These are phyloP conservation scores for Xestia xanthographa DNA, from an alignment of 2,888 invertebrate species.

Conservation along the genomic window DNA sequence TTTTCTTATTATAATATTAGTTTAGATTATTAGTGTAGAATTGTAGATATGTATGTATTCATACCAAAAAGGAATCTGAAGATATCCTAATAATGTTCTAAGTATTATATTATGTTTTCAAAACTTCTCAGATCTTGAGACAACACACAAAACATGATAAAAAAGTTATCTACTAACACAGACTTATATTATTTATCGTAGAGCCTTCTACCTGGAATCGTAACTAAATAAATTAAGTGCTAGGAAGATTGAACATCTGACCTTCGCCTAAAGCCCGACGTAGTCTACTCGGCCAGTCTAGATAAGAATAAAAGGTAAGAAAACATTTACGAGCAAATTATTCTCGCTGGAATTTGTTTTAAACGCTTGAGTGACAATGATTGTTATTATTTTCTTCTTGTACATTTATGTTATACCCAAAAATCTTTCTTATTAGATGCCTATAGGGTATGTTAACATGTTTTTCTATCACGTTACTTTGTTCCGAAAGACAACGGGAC, in stretches of 20 bases:
- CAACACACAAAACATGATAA: background rate
- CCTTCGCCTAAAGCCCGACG: slow-evolving; percentile 32
- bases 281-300: slow-evolving; percentile 11
- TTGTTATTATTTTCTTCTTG: slow-evolving; percentile 1
- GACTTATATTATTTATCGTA: slow-evolving; percentile 17
- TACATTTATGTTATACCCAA: background rate
- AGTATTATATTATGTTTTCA: too few species aligned
- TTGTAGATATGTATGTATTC: too few species aligned
- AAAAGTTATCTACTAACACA: background rate
- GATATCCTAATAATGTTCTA: background rate
- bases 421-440: background rate
- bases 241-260: slow-evolving; percentile 41
- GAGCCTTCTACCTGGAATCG: slow-evolving; percentile 22
- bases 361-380: slow-evolving; percentile 13
- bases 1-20: too few species aligned
- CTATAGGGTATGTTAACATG: background rate
- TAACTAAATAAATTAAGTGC: slow-evolving; percentile 40
- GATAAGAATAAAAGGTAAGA: slow-evolving; percentile 30
- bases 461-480: background rate
- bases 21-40: too few species aligned
- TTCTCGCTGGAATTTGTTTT: slow-evolving; percentile 32
- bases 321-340: slow-evolving; percentile 33
- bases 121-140: too few species aligned
- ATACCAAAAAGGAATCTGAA: background rate
- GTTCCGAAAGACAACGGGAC: background rate